Conservation (phyloP, 2,797 vertebrate species). For the Gobio occitaniae region DNA sequence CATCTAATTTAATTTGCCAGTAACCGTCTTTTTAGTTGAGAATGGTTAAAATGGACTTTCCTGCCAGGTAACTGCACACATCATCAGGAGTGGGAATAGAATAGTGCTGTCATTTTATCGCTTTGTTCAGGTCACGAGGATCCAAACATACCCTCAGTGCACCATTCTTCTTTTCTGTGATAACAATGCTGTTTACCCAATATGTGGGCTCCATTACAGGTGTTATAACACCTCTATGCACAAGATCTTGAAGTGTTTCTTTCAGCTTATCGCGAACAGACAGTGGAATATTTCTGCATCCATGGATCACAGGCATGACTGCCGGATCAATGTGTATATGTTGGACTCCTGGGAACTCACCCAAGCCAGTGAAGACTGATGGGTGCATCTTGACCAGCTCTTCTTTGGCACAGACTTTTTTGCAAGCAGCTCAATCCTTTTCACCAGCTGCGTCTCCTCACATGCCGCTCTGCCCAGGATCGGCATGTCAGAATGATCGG, state of each 20-base stretch:
- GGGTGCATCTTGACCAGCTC: too few species aligned
- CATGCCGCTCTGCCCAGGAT: constrained; percentile 39
- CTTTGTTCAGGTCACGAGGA: constrained; percentile 35
- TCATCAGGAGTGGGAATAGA: constrained; percentile 52
- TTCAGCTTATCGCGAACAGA: too few species aligned
- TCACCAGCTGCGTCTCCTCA: not conserved
- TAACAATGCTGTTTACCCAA: constrained; percentile 27
- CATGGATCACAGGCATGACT: too few species aligned
- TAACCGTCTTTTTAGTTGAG: constrained; percentile 59
- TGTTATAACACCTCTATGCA: too few species aligned
- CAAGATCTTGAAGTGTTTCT: too few species aligned
- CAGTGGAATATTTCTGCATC: too few species aligned
- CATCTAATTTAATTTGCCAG: constrained; percentile 61
- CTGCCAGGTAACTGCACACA: constrained; percentile 42
- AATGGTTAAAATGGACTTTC: constrained; percentile 48
- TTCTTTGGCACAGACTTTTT: too few species aligned
- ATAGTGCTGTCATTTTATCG: constrained; percentile 45
- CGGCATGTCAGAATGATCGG: not conserved
- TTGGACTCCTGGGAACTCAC: too few species aligned
- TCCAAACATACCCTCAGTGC: constrained; percentile 42
- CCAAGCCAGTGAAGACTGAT: too few species aligned
- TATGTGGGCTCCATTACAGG: constrained; percentile 8
- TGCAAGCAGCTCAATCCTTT: too few species aligned
- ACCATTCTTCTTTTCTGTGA: constrained; percentile 29
- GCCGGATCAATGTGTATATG: too few species aligned